Evolutionary conservation across 1,140 invertebrate genomes (phyloP), one percentile per base, ranked within the genome.

Genomic region (Pogonomyrmex californicus): DNA sequence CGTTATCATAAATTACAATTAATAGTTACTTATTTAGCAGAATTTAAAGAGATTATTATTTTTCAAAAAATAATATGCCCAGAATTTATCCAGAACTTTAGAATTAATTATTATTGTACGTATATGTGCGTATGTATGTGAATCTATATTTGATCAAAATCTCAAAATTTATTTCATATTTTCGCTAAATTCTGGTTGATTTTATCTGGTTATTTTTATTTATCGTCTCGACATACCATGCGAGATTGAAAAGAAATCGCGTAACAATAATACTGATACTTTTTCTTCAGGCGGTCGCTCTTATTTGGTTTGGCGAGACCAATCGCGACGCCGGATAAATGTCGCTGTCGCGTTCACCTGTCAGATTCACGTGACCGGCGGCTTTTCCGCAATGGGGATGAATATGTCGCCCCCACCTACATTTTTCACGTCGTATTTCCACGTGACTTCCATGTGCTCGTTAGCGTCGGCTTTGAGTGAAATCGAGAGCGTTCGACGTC

Each of bases 391-490:
- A 51, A 60, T 60, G 75, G n/a, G 47, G 68, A 56, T 63, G 65
- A 58, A 56, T 62, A 54, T 54, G 54, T 41, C 47, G 17, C 41
- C 51, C 58, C 17, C 65, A 12, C 47, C 86, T 60, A 86, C 75
- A 58, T 77, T 49, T 78, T 89, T 77, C 88, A 89, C 81, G 66
- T 82, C 83, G 89, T 89, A 82, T 91, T 94, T 95, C 94, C 94
- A 95, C 94, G 94, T 95, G 94, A 95, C 94, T 94, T 94, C 93
- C 94, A 94, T 94, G 94, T 92, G 94, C 94, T 95, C 94, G 94
- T 95, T 95, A 95, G 93, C 93, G 95, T 95, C 94, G 93, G 93
- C 94, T 95, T 94, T 95, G 91, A 93, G 93, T 94, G 92, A 94
- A 94, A 94, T 93, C 93, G 93, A 94, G 94, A 95, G 93, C 93